Base-by-base conservation (phyloP, 2,888 invertebrate genomes). In the Eulithis prunata region DNA sequence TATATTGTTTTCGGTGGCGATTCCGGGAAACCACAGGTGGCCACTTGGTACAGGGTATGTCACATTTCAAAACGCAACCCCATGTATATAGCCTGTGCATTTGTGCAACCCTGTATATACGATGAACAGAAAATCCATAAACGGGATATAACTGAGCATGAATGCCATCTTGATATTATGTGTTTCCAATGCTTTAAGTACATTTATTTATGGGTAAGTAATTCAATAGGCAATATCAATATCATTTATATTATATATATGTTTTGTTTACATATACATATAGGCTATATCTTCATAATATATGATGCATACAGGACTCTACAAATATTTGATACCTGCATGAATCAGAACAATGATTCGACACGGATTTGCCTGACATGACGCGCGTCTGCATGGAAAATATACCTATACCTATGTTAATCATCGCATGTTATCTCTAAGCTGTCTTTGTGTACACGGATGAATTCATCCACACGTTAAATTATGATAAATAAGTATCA, bases 21-120 rank as follows among this genome's bases (percentile, higher is more conserved):
- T 82, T 83, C 84, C 80, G 85, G 84, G 77, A 80, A 84, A 88
- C 83, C 88, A 85, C 95, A 97, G 97, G 97, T 97, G 95, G 97
- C 97, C 94, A 96, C 96, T 94, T 97, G 97, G 97, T 97, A 96
- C 95, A 95, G 97, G 97, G 97, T 97, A 97, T 94, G 97, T 85
- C 82, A 64, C 36, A 69, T 81, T 82, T 79, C 73, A 75, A 78
- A 78, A 75, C 79, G 71, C 76, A 76, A 72, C 76, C 76, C 75
- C 72, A 61, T 70, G 67, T 74, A 72, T 75, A 72, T 68, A 69
- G 75, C 74, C 73, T 76, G 76, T 67, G 32, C 32, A 46, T n/a
- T n/a, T 46, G 52, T 54, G 76, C 75, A 76, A 75, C 73, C 74
- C 64, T 66, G 45, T 70, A 63, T 70, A 63, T 69, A 66, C 64